Evolutionary conservation across 2,888 invertebrate genomes (phyloP).

Genomic region (Drosophila colorata): DNA sequence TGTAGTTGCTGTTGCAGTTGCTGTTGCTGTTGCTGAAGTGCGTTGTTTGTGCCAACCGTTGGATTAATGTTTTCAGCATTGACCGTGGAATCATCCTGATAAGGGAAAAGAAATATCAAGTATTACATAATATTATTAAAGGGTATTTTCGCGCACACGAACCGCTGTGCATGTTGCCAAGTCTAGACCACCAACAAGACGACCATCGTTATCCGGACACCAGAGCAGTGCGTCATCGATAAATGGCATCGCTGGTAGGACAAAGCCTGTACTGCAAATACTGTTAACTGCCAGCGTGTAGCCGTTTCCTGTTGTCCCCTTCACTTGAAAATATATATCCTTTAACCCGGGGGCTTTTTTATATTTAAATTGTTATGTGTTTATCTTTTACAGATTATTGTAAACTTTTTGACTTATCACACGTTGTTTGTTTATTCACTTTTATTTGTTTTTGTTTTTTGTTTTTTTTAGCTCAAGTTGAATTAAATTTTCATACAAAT

Average conservation of each 20-base stretch:
- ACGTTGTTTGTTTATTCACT: constrained; percentile 36
- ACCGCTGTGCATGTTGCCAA: constrained; percentile 95
- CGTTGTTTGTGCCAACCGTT: constrained; percentile 47
- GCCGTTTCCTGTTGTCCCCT: constrained; percentile 63
- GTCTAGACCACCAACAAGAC: constrained; percentile 91
- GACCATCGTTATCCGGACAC: constrained; percentile 98
- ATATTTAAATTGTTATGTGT: not conserved
- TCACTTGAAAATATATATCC: constrained; percentile 61
- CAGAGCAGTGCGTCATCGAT: constrained; percentile 97
- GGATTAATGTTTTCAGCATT: constrained; percentile 70
- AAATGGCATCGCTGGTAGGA: constrained; percentile 94
- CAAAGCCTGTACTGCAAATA: constrained; percentile 85
- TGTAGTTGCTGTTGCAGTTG: constrained; percentile 38
- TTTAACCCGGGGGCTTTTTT: not conserved
- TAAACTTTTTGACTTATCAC: constrained; percentile 60
- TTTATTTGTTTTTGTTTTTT: constrained; percentile 6
- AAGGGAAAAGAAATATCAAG: constrained; percentile 4
- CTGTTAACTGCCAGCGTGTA: constrained; percentile 85
- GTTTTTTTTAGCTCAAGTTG: not conserved
- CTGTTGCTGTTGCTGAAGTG: constrained; percentile 38
- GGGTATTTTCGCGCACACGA: constrained; percentile 46
- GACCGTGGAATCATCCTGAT: constrained; percentile 71
- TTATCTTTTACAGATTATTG: constrained; percentile 16
- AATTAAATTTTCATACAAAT: constrained; percentile 31
- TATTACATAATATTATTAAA: not conserved